These are phyloP conservation scores for Myiagra hebetior DNA, from an alignment of 2,113 vertebrate genomes.

Conservation along the genomic window DNA sequence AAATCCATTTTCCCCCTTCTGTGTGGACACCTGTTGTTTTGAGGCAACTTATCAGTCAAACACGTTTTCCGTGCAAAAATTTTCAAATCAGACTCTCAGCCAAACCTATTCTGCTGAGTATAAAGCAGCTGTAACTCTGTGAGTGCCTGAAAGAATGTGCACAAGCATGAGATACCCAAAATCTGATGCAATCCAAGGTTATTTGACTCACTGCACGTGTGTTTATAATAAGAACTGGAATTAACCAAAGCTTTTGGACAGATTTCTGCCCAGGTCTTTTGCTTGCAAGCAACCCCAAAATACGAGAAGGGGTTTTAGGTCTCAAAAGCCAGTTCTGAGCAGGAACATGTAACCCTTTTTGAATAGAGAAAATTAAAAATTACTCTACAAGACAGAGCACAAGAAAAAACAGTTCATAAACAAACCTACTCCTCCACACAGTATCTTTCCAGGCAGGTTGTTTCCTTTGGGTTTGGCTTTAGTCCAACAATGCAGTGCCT, in stretches of 20 bases:
- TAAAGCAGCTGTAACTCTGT: not conserved
- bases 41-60: not conserved
- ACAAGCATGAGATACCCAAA: not conserved
- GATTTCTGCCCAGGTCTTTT: not conserved
- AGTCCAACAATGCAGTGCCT: not conserved
- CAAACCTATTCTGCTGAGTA: not conserved
- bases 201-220: not conserved
- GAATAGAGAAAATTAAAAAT: not conserved
- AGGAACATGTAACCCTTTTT: not conserved
- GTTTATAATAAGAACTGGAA: not conserved
- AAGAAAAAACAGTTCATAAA: not conserved
- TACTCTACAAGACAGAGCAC: not conserved
- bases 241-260: not conserved
- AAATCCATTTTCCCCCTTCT: not conserved
- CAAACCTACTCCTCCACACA: not conserved
- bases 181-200: not conserved
- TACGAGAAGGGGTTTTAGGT: not conserved
- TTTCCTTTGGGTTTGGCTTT: not conserved
- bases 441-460: not conserved
- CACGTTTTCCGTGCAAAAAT: not conserved
- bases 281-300: not conserved
- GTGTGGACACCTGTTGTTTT: not conserved
- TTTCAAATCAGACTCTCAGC: not conserved
- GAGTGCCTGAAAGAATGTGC: not conserved
- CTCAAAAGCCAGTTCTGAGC: not conserved